Evolutionary conservation across 2,797 vertebrate genomes (phyloP).

Genomic region (Neoniphon sammara): DNA sequence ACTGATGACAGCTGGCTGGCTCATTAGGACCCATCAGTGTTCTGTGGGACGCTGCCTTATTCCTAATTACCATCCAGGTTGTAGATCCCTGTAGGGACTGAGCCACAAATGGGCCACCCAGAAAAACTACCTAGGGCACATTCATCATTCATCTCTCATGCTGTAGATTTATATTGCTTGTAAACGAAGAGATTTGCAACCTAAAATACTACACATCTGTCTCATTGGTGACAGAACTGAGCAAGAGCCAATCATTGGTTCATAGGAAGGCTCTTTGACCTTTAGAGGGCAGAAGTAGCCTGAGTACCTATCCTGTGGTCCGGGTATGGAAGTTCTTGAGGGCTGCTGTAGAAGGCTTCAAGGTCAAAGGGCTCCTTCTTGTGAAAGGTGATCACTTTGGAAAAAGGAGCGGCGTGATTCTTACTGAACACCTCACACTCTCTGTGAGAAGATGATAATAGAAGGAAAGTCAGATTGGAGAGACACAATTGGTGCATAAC

Average conservation of each 20-base stretch:
- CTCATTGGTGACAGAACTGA: not conserved
- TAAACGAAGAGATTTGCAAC: not conserved
- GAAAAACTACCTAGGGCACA: constrained; percentile 5
- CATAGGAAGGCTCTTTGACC: not conserved
- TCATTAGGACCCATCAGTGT: constrained; percentile 18
- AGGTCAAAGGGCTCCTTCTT: constrained; percentile 96
- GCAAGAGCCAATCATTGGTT: not conserved
- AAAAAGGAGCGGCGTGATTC: constrained; percentile 96
- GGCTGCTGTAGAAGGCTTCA: constrained; percentile 93
- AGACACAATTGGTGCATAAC: constrained; percentile 33
- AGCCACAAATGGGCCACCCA: constrained; percentile 6
- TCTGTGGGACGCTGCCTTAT: constrained; percentile 24
- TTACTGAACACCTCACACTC: constrained; percentile 97
- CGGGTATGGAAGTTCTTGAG: constrained; percentile 93
- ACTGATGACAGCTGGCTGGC: constrained; percentile 8
- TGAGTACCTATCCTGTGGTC: constrained; percentile 91
- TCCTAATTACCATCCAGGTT: constrained; percentile 48
- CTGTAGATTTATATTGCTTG: not conserved
- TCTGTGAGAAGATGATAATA: constrained; percentile 73
- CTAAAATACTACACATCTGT: constrained; percentile 4
- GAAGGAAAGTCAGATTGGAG: constrained; percentile 36
- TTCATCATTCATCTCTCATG: constrained; percentile 5
- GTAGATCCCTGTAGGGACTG: constrained; percentile 28
- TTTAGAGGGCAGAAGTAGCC: constrained; percentile 23
- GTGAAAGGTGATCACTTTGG: constrained; percentile 98